Percentiles rank a stretch among this genome's conserved stretches.
phyloP scores from a whole-genome alignment of 2,797 vertebrate species.

The Okamejei kenojei region DNA sequence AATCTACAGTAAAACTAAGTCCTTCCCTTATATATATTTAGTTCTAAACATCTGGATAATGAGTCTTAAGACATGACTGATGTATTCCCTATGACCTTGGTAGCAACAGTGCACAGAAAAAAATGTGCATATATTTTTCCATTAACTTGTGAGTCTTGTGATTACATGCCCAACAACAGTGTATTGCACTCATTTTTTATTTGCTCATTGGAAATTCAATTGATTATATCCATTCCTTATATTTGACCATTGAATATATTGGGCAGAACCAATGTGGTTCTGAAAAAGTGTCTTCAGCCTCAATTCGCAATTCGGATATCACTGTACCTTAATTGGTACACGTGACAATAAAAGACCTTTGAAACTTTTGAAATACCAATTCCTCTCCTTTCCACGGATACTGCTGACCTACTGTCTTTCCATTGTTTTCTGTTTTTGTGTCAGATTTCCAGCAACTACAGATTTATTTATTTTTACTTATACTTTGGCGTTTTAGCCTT shows the following conservation, averaged over 20 bases:
- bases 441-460: no score
- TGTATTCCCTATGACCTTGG: neutral
- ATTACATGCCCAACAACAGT: neutral
- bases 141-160: no score
- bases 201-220: neutral
- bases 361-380: no score
- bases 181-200: neutral
- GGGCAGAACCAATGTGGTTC: neutral
- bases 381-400: no score
- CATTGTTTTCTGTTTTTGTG: no score
- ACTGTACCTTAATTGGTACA: no score
- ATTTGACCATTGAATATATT: neutral
- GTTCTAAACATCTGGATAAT: neutral
- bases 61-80: no score
- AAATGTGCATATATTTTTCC: neutral
- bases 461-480: no score
- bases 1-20: neutral
- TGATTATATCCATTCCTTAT: neutral
- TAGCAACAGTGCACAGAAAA: neutral
- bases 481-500: neutral
- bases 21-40: neutral
- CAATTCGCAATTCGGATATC: no score
- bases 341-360: no score
- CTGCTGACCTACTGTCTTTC: no score
- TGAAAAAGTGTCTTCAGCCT: no score